Evolutionary conservation across 2,113 vertebrate species (phyloP), one percentile per base, ranked within the genome.

Genomic region (Chloebia gouldiae): DNA sequence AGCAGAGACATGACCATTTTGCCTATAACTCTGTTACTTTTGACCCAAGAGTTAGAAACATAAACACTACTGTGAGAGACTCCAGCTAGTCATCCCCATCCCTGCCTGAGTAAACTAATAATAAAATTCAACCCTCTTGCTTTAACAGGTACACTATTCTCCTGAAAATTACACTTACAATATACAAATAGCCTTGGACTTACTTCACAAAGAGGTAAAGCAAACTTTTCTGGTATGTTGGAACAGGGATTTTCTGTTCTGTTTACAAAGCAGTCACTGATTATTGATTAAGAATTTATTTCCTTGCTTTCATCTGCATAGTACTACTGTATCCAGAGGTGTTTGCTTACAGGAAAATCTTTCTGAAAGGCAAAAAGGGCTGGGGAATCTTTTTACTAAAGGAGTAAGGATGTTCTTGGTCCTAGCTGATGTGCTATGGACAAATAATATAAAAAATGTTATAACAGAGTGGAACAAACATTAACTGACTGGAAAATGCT

Each of bases 131-230:
- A 35, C 3, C 7, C 12, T 70, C 42, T 81, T 96, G 63, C 93
- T 92, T 92, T 89, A 22, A 54, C 92, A 98, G 98, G 28, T 5
- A 22, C 63, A 0, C 7, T 59, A 63, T 89, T 98, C 98, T 84
- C 96, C 98, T 35, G 89, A 98, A 77, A 97, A 98, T 81, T 98
- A 97, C 91, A 86, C 61, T 2, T 65, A 56, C 53, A 90, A 91
- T 79, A 23, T 98, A 18, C 73, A 85, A 78, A 30, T 27, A 68
- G 96, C 97, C n/a, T 90, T 98, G 97, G 98, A 98, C 72, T 85
- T 97, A 40, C 96, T 98, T 60, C 97, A 98, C 7, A 69, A 42
- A 31, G 97, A 98, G 98, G 98, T 98, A 97, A 86, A 51, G 1
- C 24, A 75, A 71, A 59, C 40, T 66, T 83, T 81, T 80, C 24